Percentiles rank a stretch among this genome's conserved stretches.
Evolutionary conservation across 2,797 vertebrate genomes (phyloP).

Genomic region (Semotilus atromaculatus): DNA sequence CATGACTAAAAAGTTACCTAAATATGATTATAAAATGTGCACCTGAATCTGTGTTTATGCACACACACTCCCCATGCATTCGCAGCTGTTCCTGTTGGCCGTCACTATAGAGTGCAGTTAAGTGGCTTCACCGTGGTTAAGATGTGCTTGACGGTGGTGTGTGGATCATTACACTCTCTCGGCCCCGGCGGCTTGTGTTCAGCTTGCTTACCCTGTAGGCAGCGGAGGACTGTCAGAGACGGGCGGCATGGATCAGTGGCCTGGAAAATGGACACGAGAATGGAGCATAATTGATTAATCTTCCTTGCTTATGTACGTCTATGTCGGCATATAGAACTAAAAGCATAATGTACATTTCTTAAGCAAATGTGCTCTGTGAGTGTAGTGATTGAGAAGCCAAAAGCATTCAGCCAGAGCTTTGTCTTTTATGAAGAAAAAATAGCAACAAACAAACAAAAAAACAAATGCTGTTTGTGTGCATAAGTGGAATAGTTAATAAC

Average conservation of each 20-base stretch:
- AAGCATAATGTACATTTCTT: background rate
- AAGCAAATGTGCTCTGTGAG: background rate
- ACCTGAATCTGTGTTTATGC: background rate
- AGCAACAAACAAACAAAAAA: background rate
- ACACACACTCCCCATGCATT: background rate
- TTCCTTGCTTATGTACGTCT: constrained; percentile 35
- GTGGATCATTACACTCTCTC: constrained; percentile 21
- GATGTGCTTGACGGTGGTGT: constrained; percentile 1
- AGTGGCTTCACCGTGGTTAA: constrained; percentile 16
- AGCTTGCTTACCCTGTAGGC: constrained; percentile 9
- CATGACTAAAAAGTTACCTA: background rate
- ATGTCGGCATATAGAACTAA: constrained; percentile 2
- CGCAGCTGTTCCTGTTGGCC: background rate
- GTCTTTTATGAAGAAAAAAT: background rate
- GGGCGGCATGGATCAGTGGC: constrained; percentile 49
- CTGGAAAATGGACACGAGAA: constrained; percentile 56
- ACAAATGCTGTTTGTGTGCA: background rate
- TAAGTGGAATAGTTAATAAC: background rate
- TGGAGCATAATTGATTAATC: constrained; percentile 47
- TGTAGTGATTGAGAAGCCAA: background rate
- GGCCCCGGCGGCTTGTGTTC: constrained; percentile 12
- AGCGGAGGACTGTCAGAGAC: constrained; percentile 47
- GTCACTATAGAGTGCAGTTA: background rate
- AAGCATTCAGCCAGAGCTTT: background rate
- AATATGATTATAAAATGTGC: background rate